phyloP scores from a whole-genome alignment of 2,888 invertebrate species.

The Spatulosminthurus flaviceps region DNA sequence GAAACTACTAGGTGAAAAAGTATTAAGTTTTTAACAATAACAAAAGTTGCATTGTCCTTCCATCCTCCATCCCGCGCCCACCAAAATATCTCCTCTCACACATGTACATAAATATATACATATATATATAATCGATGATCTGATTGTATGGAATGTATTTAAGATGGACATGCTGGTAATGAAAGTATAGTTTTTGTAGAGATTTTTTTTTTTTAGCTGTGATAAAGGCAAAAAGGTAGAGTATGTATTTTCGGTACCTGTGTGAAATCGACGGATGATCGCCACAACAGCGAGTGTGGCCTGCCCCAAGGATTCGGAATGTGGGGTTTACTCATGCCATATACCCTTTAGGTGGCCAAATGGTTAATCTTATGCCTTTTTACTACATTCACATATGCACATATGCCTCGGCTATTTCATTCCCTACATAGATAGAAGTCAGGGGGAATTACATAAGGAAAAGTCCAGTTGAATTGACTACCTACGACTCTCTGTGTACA shows the following conservation, averaged over 20 bases:
- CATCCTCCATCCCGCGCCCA: too few species aligned
- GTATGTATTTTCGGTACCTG: slow-evolving; percentile 28
- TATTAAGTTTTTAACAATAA: background rate
- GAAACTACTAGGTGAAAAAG: background rate
- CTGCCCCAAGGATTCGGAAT: slow-evolving; percentile 48
- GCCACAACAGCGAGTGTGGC: slow-evolving; percentile 41
- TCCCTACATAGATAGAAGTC: too few species aligned
- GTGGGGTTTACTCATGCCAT: slow-evolving; percentile 42
- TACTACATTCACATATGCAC: background rate
- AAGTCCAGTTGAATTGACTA: slow-evolving; percentile 18
- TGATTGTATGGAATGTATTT: slow-evolving; percentile 45
- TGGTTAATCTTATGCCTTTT: slow-evolving; percentile 12
- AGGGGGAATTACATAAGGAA: background rate
- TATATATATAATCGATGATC: slow-evolving; percentile 37
- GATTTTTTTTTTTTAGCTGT: background rate
- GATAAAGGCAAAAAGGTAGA: slow-evolving; percentile 22
- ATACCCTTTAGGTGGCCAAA: slow-evolving; percentile 42
- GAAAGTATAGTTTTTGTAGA: slow-evolving; percentile 43
- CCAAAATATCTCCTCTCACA: background rate
- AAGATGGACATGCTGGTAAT: slow-evolving; percentile 43
- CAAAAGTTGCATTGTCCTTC: slow-evolving; percentile 6
- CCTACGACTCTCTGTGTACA: background rate
- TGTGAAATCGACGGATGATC: slow-evolving; percentile 30
- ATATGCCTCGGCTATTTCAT: background rate
- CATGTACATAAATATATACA: too few species aligned